These are phyloP conservation scores for Drosophila cyrtoloma DNA, from an alignment of 2,888 invertebrate species.

Conservation along the genomic window DNA sequence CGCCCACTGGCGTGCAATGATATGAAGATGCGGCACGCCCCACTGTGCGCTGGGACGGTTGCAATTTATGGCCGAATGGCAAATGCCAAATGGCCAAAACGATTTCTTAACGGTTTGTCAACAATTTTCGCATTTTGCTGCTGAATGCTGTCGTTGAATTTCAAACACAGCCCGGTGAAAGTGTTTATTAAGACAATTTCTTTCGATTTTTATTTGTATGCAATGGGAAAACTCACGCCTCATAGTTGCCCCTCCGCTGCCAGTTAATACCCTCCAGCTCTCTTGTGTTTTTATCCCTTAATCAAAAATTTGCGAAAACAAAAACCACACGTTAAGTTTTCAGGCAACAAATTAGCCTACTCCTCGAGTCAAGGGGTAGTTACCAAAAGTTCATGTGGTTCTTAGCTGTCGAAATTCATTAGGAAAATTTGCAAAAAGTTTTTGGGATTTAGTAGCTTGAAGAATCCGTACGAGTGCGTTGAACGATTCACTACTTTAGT, in stretches of 20 bases:
- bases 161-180: slow-evolving; percentile 76
- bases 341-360: slow-evolving; percentile 27
- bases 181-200: slow-evolving; percentile 80
- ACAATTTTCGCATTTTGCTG: slow-evolving; percentile 48
- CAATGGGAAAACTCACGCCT: slow-evolving; percentile 51
- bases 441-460: not conserved
- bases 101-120: slow-evolving; percentile 56
- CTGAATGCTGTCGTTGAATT: slow-evolving; percentile 50
- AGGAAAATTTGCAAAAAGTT: slow-evolving; percentile 37
- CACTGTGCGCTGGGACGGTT: slow-evolving; percentile 7
- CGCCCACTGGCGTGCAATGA: slow-evolving; percentile 48
- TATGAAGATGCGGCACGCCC: slow-evolving; percentile 59
- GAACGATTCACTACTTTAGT: slow-evolving; percentile 5
- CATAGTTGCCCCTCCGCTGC: slow-evolving; percentile 15
- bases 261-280: too few relatives aligned
- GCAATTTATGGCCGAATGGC: slow-evolving; percentile 70
- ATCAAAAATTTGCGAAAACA: slow-evolving; percentile 1
- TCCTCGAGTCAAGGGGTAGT: not conserved
- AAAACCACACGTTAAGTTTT: slow-evolving; percentile 22
- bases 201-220: slow-evolving; percentile 37
- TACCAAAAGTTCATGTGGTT: slow-evolving; percentile 30
- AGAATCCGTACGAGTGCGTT: slow-evolving; percentile 10
- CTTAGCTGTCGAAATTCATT: slow-evolving; percentile 31
- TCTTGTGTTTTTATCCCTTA: slow-evolving; percentile 13
- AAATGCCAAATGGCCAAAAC: slow-evolving; percentile 65